Base-by-base conservation (phyloP, 1,140 invertebrate species). In the Macrobrachium rosenbergii region DNA sequence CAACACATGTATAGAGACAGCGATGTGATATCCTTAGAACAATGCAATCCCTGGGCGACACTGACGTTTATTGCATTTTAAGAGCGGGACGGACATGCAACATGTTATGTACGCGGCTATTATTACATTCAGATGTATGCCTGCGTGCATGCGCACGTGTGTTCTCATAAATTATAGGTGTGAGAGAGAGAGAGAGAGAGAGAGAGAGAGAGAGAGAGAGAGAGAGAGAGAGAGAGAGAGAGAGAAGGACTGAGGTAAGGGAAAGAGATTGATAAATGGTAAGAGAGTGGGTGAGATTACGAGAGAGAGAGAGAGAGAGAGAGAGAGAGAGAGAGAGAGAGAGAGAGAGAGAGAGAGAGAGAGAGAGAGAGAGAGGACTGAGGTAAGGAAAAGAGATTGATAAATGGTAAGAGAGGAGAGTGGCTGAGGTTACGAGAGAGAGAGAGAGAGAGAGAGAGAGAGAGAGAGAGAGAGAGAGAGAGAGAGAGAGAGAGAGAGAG, bases 51-150 rank as follows among this genome's bases (percentile, higher is more conserved):
- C 45, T 59, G n/a, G 19, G 67, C 81, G 60, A 59, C 81, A 43
- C 81, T 52, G 81, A 82, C 67, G 45, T 82, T 82, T 82, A 82
- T 59, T 28, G 81, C 45, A 73, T 64, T 59, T 82, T 82, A 82
- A 72, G 64, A 60, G 64, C 63, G 67, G 45, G 37, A 82, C 62
- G 73, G 21, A 82, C 81, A 82, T 62, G 12, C 80, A 45, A 23
- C n/a, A 82, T 52, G 80, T 82, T 69, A 82, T 37, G 81, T 58
- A 37, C 23, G 64, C 67, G 8, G 52, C 8, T 52, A 52, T 52
- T 52, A 52, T 52, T 52, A 52, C 52, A 52, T 52, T 52, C 52
- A 52, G 52, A 59, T 28, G 81, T 67, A 23, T 52, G 58, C 81
- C 23, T 21, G 23, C 28, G 12, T 60, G 14, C 14, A 52, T 14